phyloP scores from a whole-genome alignment of 2,797 vertebrate genomes.

The Sebastes baramenuke region DNA sequence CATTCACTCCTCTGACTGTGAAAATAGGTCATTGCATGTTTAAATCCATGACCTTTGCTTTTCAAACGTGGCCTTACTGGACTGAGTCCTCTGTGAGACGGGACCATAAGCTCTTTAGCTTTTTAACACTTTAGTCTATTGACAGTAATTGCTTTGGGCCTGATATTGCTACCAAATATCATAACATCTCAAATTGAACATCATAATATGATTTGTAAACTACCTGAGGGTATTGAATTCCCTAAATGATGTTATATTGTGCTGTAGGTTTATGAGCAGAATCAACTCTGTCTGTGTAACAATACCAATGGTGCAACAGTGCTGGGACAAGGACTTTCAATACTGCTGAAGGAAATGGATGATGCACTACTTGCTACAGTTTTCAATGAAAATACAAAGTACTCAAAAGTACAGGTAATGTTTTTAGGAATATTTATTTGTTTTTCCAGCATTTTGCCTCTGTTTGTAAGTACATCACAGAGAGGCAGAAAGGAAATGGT shows the following conservation, averaged over 20 bases:
- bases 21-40: slow-evolving; percentile 57
- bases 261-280: not conserved
- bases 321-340: not conserved
- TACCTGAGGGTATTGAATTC: not conserved
- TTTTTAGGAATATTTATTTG: not conserved
- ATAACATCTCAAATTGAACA: slow-evolving; percentile 18
- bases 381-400: not conserved
- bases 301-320: not conserved
- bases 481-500: not conserved
- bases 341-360: not conserved
- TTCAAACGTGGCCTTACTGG: slow-evolving; percentile 18
- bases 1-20: not conserved
- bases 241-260: not conserved
- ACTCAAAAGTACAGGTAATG: not conserved
- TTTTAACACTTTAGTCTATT: slow-evolving; percentile 35
- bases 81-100: slow-evolving; percentile 19
- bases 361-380: not conserved
- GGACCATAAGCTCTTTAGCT: slow-evolving; percentile 54
- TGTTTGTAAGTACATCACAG: not conserved
- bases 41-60: slow-evolving; percentile 48
- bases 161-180: slow-evolving; percentile 11
- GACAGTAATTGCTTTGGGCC: slow-evolving; percentile 7
- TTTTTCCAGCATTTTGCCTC: not conserved
- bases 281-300: not conserved
- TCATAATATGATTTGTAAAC: slow-evolving; percentile 12